These are phyloP conservation scores for Panthera leo DNA, from an alignment of 2,113 vertebrate species.

Conservation along the genomic window DNA sequence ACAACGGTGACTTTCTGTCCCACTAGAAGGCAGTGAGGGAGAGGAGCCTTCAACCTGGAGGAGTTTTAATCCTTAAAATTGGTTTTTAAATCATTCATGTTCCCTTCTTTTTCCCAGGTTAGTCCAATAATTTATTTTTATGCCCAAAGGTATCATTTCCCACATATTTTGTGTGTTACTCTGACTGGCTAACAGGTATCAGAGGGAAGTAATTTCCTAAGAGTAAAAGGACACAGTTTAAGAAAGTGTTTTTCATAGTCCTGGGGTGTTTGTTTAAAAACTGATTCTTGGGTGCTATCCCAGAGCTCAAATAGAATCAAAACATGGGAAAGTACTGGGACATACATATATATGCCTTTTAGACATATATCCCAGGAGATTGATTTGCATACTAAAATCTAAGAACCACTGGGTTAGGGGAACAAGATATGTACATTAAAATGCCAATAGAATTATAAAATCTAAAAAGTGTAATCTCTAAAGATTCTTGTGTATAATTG, in stretches of 20 bases:
- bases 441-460: neutral
- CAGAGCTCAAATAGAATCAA: neutral
- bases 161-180: neutral
- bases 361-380: neutral
- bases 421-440: neutral
- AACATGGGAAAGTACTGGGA: neutral
- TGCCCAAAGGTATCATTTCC: neutral
- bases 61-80: neutral
- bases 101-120: constrained; percentile 53
- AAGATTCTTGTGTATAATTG: constrained; percentile 6
- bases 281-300: neutral
- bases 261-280: neutral
- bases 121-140: neutral
- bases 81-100: neutral
- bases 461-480: neutral
- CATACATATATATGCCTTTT: neutral
- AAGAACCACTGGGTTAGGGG: constrained; percentile 62
- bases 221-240: neutral
- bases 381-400: accelerated
- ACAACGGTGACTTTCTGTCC: neutral
- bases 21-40: neutral
- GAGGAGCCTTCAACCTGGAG: neutral
- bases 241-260: neutral
- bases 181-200: neutral
- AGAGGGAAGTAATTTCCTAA: neutral